phyloP scores from a whole-genome alignment of 2,888 invertebrate genomes.

The Standfussiana lucernea region DNA sequence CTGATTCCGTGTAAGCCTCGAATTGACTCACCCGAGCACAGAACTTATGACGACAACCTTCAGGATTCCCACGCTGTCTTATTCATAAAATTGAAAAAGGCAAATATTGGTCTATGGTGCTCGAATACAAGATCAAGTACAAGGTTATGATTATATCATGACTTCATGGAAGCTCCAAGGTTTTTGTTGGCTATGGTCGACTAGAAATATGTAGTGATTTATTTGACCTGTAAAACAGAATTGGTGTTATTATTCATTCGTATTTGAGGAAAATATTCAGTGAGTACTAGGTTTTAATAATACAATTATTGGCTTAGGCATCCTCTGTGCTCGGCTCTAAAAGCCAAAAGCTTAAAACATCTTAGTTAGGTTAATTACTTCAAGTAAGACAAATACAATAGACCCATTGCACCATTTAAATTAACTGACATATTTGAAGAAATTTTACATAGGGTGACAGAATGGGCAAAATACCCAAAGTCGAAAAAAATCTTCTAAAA shows the following conservation, averaged over 20 bases:
- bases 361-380: no score
- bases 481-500: no score
- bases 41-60: constrained; percentile 51
- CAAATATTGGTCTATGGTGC: constrained; percentile 32
- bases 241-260: background rate
- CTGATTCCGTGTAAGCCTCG: constrained; percentile 49
- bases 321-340: background rate
- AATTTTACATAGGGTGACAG: no score
- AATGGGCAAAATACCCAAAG: no score
- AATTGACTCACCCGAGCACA: constrained; percentile 49
- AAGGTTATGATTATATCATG: background rate
- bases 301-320: background rate
- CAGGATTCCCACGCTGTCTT: constrained; percentile 48
- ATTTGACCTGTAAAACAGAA: background rate
- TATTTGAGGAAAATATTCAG: background rate
- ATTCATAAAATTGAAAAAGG: constrained; percentile 9
- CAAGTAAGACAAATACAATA: no score
- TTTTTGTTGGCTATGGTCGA: background rate
- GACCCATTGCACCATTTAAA: no score
- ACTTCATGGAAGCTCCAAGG: background rate
- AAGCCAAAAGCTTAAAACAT: background rate
- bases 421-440: no score
- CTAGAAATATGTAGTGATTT: background rate
- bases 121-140: constrained; percentile 20
- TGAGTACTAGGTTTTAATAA: background rate